Evolutionary conservation across 2,888 invertebrate species (phyloP).

Genomic region (Tenthredo distinguenda): DNA sequence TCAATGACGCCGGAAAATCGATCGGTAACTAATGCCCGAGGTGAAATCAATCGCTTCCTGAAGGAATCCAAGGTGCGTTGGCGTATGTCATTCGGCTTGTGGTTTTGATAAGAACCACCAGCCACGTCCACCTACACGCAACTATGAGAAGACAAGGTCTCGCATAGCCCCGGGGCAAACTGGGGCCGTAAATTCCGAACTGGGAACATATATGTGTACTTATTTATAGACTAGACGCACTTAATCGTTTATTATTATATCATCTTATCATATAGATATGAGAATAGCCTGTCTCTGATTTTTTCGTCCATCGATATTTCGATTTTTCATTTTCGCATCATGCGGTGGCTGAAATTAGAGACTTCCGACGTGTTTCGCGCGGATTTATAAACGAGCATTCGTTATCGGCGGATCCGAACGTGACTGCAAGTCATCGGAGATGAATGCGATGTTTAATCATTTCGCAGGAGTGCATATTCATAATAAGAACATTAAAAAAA

Average conservation of each 20-base stretch:
- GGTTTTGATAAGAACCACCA: slow-evolving; percentile 32
- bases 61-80: slow-evolving; percentile 33
- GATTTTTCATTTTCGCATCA: neutral
- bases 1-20: neutral
- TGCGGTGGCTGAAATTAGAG: neutral
- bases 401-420: neutral
- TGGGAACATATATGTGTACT: slow-evolving; percentile 16
- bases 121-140: slow-evolving; percentile 40
- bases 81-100: slow-evolving; percentile 15
- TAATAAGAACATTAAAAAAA: neutral
- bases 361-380: neutral
- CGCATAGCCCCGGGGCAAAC: slow-evolving; percentile 19
- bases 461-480: neutral
- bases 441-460: neutral
- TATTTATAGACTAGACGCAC: neutral
- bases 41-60: slow-evolving; percentile 19
- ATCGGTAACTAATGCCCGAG: slow-evolving; percentile 1
- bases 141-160: slow-evolving; percentile 35
- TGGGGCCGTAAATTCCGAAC: slow-evolving; percentile 25
- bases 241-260: neutral
- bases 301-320: neutral
- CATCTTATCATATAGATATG: slow-evolving; percentile 18
- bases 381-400: neutral
- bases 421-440: neutral
- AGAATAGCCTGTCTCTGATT: neutral